A percentile compares a stretch with the other conserved stretches of the same genome.
Conservation (phyloP, 2,113 vertebrate species). For the Scartelaos histophorus region DNA sequence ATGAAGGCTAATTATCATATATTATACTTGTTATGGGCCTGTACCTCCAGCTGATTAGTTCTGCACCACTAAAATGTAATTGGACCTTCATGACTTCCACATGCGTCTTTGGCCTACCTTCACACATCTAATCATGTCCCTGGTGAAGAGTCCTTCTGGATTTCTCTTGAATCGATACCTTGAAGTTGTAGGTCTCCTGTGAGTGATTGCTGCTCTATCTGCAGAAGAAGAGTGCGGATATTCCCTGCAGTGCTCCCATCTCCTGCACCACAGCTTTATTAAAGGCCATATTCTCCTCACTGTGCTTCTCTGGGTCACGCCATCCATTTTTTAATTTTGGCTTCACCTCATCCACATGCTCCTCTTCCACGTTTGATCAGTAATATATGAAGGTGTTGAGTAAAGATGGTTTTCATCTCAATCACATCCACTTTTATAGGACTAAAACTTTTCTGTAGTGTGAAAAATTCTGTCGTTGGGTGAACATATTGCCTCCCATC, state of each 20-base stretch:
- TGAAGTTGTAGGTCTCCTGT: constrained; percentile 11
- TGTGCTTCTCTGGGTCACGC: background rate
- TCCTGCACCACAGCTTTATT: background rate
- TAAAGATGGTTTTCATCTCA: background rate
- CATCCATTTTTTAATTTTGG: constrained; percentile 8
- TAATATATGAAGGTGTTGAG: background rate
- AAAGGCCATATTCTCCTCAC: constrained; percentile 8
- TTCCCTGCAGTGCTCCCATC: background rate
- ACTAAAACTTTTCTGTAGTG: background rate
- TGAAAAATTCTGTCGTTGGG: background rate
- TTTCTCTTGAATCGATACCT: constrained; percentile 1
- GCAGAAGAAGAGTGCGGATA: background rate
- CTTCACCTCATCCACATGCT: background rate
- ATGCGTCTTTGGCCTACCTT: background rate
- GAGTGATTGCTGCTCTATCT: constrained; percentile 2
- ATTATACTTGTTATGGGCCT: background rate
- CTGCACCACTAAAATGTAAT: background rate
- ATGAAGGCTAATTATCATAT: background rate
- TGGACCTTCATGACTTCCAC: background rate
- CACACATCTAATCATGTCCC: background rate
- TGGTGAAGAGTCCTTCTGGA: constrained; percentile 3
- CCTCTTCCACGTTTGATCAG: background rate
- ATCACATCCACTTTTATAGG: background rate
- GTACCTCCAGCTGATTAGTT: background rate
- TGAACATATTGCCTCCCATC: background rate